Evolutionary conservation across 2,888 invertebrate species (phyloP).

Genomic region (Scaptomyza cyrtandrae): DNA sequence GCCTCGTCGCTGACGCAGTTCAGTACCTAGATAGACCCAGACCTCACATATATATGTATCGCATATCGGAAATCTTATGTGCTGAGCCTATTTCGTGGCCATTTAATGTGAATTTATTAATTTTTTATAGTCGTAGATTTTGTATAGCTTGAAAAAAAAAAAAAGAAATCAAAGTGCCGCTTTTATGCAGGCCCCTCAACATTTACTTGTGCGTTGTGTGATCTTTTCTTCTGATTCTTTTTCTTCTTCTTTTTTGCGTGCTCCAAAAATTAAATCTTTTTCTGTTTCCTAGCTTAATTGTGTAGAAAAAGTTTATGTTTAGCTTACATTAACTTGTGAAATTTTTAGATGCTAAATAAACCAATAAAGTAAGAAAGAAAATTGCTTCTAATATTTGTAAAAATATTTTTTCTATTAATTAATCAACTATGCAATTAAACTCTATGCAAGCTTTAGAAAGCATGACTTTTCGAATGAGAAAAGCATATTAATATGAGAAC

Average conservation of each 20-base stretch:
- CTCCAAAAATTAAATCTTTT: constrained; percentile 25
- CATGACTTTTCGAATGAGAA: no score
- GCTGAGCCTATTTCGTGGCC: constrained; percentile 57
- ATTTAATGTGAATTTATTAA: constrained; percentile 74
- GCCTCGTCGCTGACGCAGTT: constrained; percentile 25
- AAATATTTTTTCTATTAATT: no score
- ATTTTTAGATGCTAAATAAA: neutral
- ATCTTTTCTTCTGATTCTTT: neutral
- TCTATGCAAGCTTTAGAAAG: no score
- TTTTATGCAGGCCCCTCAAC: constrained; percentile 19
- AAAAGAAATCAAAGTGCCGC: constrained; percentile 51
- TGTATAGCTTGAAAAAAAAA: constrained; percentile 42
- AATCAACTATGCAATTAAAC: no score
- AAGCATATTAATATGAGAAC: no score
- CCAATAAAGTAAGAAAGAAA: neutral
- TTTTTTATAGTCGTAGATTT: constrained; percentile 73
- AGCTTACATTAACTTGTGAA: neutral
- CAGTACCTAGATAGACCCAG: constrained; percentile 3
- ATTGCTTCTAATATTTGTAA: neutral
- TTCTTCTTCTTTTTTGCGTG: constrained; percentile 32
- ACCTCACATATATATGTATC: neutral
- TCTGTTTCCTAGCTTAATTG: neutral
- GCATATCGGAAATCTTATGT: constrained; percentile 64
- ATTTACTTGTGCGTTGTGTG: constrained; percentile 36
- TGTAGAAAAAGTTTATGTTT: neutral